These are phyloP conservation scores for Campaea margaritaria DNA, from an alignment of 2,888 invertebrate genomes.

Conservation along the genomic window DNA sequence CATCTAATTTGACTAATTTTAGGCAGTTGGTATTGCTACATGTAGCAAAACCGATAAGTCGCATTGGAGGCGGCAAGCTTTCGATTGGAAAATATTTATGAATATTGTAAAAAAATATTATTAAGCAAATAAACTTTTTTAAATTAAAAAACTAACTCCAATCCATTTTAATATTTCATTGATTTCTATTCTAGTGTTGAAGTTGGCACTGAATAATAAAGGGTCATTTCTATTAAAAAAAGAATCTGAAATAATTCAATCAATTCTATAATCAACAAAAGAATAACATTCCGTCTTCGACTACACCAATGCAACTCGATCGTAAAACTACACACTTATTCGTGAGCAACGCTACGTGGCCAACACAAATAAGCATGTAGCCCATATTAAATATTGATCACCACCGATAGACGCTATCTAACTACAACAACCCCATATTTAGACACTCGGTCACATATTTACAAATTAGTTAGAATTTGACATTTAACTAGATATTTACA, in stretches of 20 bases:
- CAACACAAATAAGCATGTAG: constrained; percentile 12
- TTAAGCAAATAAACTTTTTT: background rate
- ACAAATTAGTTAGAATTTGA: constrained; percentile 68
- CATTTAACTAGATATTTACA: constrained; percentile 82
- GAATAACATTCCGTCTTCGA: background rate
- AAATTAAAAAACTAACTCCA: too few species aligned
- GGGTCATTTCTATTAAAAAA: too few species aligned
- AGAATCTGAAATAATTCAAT: too few species aligned
- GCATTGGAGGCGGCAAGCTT: constrained; percentile 6
- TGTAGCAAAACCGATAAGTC: constrained; percentile 2
- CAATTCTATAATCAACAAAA: too few species aligned
- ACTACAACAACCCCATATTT: constrained; percentile 50
- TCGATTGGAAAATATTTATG: too few species aligned
- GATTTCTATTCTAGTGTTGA: too few species aligned
- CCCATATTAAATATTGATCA: constrained; percentile 28
- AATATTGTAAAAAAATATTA: too few species aligned
- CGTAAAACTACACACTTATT: constrained; percentile 5
- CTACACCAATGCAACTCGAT: constrained; percentile 21
- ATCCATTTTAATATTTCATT: too few species aligned
- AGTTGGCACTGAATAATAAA: background rate
- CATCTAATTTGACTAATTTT: constrained; percentile 69
- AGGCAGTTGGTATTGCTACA: constrained; percentile 8
- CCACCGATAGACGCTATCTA: constrained; percentile 61
- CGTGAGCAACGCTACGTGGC: background rate
- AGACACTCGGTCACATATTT: constrained; percentile 79